Evolutionary conservation across 2,888 invertebrate genomes (phyloP), one percentile per base, ranked within the genome.

Genomic region (Allygus modestus): DNA sequence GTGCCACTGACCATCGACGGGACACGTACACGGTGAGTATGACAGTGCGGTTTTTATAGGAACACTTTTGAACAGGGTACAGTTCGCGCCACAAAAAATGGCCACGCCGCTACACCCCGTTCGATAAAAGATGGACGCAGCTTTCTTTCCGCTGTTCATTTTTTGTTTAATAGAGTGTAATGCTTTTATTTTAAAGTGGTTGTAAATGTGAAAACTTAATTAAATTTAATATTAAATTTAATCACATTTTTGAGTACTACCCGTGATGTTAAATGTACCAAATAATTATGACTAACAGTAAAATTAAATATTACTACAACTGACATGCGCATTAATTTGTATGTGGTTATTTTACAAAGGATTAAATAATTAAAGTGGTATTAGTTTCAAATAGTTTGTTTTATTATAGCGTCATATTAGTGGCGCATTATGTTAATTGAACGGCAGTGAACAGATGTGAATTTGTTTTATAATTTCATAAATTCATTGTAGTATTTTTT

Each of bases 31-130:
- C 0, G 73, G 73, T 73, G 23, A 65, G 65, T 65, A 26, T 7
- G 17, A 28, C 0, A 1, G 28, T 31, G 26, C 17, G 28, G 23
- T 65, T 17, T 65, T 33, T 79, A 20, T 1, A 9, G 20, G 1
- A 43, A 31, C 7, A 20, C 58, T 79, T 79, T 79, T 79, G 23
- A 79, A 79, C 58, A 1, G 54, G 33, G 79, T 17, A 37, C n/a
- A 79, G 58, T 58, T 58, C 79, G 79, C 58, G 79, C 79, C 79
- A 79, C 5, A 79, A 79, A 65, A 79, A 79, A 79, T 79, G 79
- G 79, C 79, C 58, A 46, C 77, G 23, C 20, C 51, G 28, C 33
- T 79, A 79, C 58, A 79, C 54, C 26, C 79, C 54, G 79, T 58
- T 79, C 37, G n/a, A 11, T 58, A 23, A 33, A 58, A 37, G 79